Conservation (phyloP, 1,140 invertebrate genomes). For the Drosophila ercepeae region DNA sequence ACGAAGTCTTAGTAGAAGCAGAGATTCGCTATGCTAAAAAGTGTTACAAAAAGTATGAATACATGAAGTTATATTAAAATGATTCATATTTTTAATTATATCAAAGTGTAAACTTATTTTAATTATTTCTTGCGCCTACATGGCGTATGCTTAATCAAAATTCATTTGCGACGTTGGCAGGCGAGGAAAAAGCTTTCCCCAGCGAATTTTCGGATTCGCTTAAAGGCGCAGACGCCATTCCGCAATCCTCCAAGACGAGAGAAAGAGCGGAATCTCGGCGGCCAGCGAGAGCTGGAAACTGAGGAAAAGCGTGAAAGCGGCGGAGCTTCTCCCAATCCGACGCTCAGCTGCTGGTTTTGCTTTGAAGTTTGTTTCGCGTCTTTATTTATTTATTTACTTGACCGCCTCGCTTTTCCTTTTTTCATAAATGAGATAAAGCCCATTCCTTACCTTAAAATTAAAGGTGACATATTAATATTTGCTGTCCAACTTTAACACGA, state of each 20-base stretch:
- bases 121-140: conserved; percentile 2
- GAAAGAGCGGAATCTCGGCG: background rate
- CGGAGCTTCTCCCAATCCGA: background rate
- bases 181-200: conserved; percentile 36
- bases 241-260: background rate
- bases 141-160: conserved; percentile 60
- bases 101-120: background rate
- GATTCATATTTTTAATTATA: background rate
- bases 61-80: background rate
- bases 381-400: conserved; percentile 79
- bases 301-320: background rate
- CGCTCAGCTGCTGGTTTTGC: conserved; percentile 57
- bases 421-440: no score
- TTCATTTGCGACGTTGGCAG: conserved; percentile 48
- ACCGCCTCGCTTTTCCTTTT: conserved; percentile 27
- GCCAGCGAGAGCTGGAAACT: background rate
- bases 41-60: background rate
- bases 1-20: conserved; percentile 37
- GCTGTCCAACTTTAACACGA: background rate
- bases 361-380: conserved; percentile 72
- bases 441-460: no score
- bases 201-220: conserved; percentile 46
- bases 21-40: conserved; percentile 18
- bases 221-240: conserved; percentile 43
- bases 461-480: no score